Evolutionary conservation across 2,797 vertebrate species (phyloP), one percentile per base, ranked within the genome.

Genomic region (Ispidina lecontei): DNA sequence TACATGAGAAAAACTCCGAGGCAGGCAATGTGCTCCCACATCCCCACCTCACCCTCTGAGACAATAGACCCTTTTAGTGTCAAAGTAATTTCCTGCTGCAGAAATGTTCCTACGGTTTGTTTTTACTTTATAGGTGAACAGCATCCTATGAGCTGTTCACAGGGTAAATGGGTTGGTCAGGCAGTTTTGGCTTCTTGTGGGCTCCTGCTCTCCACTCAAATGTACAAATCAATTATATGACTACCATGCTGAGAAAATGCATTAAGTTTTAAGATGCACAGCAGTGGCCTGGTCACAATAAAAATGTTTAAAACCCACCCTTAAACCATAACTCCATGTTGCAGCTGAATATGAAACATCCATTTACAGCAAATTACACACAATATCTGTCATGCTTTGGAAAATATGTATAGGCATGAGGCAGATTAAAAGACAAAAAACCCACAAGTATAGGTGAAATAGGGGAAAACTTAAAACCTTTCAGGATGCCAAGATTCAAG

Each of bases 241-340:
- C 25, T 91, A 87, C 59, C 91, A 84, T 79, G 87, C 71, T 82
- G 89, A 90, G 94, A 91, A 95, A 95, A 73, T 1, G 10, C 60
- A 92, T 87, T 87, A 59, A 84, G 52, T 79, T 73, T 76, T 26
- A 52, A 89, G 87, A 89, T 39, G 43, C 62, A 63, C 78, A 79
- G 77, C 91, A 78, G 86, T 43, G 90, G 65, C 17, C 47, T 37
- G n/a, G 22, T 68, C 73, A 74, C 56, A 73, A 68, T 67, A 92
- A 92, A 91, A 91, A 86, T 52, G 69, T 54, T 93, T 80, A 64
- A 90, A 94, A 39, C 69, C 51, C 21, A 23, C 14, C 65, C 35
- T 60, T 81, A 68, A 90, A 84, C 60, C 15, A 0, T 59, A 69
- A 77, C n/a, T 84, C 49, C 43, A 65, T 54, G 41, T 31, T 80